Percentiles rank a stretch among this genome's conserved stretches.
Evolutionary conservation across 2,888 invertebrate genomes (phyloP).

Genomic region (Cryptocephalus primarius): DNA sequence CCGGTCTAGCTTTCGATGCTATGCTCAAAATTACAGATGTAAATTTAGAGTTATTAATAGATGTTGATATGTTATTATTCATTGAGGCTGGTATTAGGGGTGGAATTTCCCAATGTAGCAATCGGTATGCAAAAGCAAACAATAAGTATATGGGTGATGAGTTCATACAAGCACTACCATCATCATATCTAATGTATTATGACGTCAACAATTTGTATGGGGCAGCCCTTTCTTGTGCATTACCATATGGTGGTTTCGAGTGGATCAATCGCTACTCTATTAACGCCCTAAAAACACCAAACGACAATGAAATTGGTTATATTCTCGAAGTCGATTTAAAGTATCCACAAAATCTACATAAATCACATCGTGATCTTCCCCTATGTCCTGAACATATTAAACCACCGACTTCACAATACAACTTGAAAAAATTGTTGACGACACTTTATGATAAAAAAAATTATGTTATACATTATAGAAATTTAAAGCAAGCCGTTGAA

Average conservation of each 20-base stretch:
- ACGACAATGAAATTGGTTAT: slow-evolving; percentile 5
- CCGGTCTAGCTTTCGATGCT: slow-evolving; percentile 21
- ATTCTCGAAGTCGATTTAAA: slow-evolving; percentile 2
- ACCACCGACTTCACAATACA: no score
- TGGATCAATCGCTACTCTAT: neutral
- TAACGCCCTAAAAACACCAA: neutral
- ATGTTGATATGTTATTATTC: slow-evolving; percentile 23
- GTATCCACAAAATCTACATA: slow-evolving; percentile 3
- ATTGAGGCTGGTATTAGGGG: slow-evolving; percentile 24
- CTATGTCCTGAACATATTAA: slow-evolving; percentile 4
- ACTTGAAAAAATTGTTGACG: slow-evolving; percentile 2
- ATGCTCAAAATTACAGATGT: slow-evolving; percentile 20
- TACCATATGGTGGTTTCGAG: neutral
- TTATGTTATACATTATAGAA: slow-evolving; percentile 4
- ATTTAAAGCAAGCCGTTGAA: slow-evolving; percentile 5
- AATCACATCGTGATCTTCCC: slow-evolving; percentile 3
- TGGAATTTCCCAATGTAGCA: slow-evolving; percentile 19
- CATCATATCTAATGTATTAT: slow-evolving; percentile 1
- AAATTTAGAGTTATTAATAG: slow-evolving; percentile 19
- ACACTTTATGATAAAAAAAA: slow-evolving; percentile 5
- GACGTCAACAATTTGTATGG: slow-evolving; percentile 1
- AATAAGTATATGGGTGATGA: slow-evolving; percentile 18
- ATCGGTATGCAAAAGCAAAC: slow-evolving; percentile 25
- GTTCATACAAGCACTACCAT: no score
- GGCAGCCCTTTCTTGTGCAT: neutral